A percentile compares a stretch with the other conserved stretches of the same genome.
These are phyloP conservation scores for Urocitellus parryii DNA, from an alignment of 2,113 vertebrate species.

Conservation along the genomic window DNA sequence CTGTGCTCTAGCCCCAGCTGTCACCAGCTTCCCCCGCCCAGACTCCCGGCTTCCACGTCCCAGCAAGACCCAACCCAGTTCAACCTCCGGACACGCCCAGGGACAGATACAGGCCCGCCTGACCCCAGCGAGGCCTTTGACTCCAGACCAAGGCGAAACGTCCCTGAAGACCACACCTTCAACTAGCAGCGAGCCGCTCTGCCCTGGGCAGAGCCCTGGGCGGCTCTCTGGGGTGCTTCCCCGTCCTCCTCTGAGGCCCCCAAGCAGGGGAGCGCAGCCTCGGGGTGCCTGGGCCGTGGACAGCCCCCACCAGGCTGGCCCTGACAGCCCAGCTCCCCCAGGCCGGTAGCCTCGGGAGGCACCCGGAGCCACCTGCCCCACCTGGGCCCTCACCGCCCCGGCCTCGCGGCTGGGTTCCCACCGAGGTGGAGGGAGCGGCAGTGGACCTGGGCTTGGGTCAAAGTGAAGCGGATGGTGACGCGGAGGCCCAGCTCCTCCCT, in stretches of 20 bases:
- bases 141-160: not conserved
- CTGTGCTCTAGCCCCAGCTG: not conserved
- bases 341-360: not conserved
- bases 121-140: not conserved
- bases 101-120: rapidly evolving
- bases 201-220: rapidly evolving
- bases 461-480: not conserved
- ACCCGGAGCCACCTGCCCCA: not conserved
- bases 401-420: not conserved
- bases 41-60: not conserved
- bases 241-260: too few relatives aligned
- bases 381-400: not conserved
- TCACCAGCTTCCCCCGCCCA: not conserved
- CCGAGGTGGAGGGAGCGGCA: rapidly evolving
- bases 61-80: not conserved
- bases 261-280: not conserved
- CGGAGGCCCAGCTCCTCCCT: rapidly evolving
- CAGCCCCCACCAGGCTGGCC: not conserved
- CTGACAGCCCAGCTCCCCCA: not conserved
- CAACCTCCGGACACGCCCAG: not conserved
- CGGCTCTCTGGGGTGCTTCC: rapidly evolving
- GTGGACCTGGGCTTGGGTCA: not conserved
- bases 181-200: rapidly evolving
- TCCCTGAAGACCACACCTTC: rapidly evolving
- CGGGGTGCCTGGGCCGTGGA: rapidly evolving